Conservation (phyloP, 2,797 vertebrate genomes). For the Macrochelys suwanniensis region DNA sequence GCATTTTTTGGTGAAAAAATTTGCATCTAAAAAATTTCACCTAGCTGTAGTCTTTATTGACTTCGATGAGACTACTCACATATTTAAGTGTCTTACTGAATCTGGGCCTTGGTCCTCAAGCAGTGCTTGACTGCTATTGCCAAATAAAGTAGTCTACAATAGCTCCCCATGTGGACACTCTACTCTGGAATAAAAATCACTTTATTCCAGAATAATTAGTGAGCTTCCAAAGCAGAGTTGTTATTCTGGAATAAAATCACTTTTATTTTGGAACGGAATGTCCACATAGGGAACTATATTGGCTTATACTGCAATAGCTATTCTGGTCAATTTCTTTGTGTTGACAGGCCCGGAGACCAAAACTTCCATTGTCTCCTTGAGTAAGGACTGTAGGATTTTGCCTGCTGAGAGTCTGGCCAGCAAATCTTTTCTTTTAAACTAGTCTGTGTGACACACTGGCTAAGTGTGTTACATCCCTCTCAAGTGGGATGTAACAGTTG, state of each 20-base stretch:
- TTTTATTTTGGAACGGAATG: neutral
- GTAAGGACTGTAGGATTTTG: neutral
- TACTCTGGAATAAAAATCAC: neutral
- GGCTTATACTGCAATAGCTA: neutral
- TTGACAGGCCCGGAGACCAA: neutral
- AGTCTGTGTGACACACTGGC: rapidly evolving
- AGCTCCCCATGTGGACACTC: neutral
- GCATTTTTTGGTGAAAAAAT: too few species aligned
- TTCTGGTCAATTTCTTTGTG: neutral
- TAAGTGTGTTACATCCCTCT: neutral
- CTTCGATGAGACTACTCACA: neutral
- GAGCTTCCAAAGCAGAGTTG: neutral
- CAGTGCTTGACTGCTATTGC: neutral
- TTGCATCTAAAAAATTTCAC: too few species aligned
- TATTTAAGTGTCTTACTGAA: neutral
- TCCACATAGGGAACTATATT: neutral
- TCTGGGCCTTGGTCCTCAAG: neutral
- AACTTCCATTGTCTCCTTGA: neutral
- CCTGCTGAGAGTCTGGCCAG: neutral
- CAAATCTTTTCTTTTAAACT: rapidly evolving
- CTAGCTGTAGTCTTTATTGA: neutral
- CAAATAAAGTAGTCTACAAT: neutral
- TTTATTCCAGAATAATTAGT: neutral
- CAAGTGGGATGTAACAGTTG: neutral
- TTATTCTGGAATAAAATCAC: neutral